Evolutionary conservation across 2,888 invertebrate species (phyloP).

Genomic region (Drosophila yooni): DNA sequence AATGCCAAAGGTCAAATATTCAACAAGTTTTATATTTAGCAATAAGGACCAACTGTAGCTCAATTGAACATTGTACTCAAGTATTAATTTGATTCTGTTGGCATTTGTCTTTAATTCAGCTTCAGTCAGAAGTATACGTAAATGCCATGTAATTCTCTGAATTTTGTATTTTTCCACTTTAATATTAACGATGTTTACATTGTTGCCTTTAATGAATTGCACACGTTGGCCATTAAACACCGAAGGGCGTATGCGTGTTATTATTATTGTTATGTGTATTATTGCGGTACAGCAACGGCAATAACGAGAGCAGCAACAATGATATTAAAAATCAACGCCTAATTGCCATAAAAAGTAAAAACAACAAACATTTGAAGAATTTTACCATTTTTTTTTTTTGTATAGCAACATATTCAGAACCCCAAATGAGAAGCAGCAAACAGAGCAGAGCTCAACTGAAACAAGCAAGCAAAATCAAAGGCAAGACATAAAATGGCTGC

Average conservation of each 20-base stretch:
- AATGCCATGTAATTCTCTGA: neutral
- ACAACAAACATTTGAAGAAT: conserved; percentile 27
- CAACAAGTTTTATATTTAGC: neutral
- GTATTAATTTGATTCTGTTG: no score
- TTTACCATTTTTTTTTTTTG: conserved; percentile 29
- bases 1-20: neutral
- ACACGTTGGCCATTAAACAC: conserved; percentile 42
- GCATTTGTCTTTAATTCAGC: neutral
- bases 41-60: neutral
- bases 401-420: neutral
- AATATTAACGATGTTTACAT: conserved; percentile 53
- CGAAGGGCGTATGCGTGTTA: conserved; percentile 50
- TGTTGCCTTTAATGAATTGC: conserved; percentile 42
- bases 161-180: conserved; percentile 29
- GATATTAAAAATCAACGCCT: conserved; percentile 49
- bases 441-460: neutral
- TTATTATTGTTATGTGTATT: conserved; percentile 39
- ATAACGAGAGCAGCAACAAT: conserved; percentile 6
- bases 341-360: conserved; percentile 62
- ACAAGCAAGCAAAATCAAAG: conserved; percentile 55
- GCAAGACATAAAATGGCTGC: conserved; percentile 70
- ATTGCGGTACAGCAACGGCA: conserved; percentile 30
- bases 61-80: neutral
- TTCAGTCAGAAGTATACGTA: neutral
- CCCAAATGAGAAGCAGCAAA: conserved; percentile 1